A percentile compares a stretch with the other conserved stretches of the same genome.
Conservation (phyloP, 2,797 vertebrate genomes). For the Gymnoscopelus microlampas region DNA sequence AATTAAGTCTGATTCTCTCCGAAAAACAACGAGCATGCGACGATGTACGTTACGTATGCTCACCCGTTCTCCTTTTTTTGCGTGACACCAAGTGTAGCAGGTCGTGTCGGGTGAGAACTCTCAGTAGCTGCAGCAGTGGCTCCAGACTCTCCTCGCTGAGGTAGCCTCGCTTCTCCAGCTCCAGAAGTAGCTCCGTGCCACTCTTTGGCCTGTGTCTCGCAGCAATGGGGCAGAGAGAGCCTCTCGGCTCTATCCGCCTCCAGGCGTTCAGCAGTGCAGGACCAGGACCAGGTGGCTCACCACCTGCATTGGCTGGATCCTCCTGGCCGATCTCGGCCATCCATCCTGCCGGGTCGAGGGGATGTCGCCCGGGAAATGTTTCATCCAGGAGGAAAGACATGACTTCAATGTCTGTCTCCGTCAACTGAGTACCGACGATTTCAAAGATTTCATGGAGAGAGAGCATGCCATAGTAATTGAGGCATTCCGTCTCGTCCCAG, state of each 20-base stretch:
- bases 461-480: slow-evolving; percentile 90
- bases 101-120: slow-evolving; percentile 90
- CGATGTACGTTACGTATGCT: slow-evolving; percentile 25
- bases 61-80: slow-evolving; percentile 88
- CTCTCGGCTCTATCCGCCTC: slow-evolving; percentile 64
- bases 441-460: slow-evolving; percentile 91
- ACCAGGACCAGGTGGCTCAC: slow-evolving; percentile 50
- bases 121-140: slow-evolving; percentile 86
- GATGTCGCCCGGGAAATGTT: slow-evolving; percentile 76
- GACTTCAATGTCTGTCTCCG: slow-evolving; percentile 86
- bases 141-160: slow-evolving; percentile 86
- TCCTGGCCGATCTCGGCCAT: slow-evolving; percentile 62
- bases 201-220: slow-evolving; percentile 76
- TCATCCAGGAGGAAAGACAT: slow-evolving; percentile 90
- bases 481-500: slow-evolving; percentile 91
- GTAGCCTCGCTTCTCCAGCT: slow-evolving; percentile 87
- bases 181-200: slow-evolving; percentile 86
- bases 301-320: slow-evolving; percentile 46
- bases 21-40: slow-evolving; percentile 70
- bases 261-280: slow-evolving; percentile 77
- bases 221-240: slow-evolving; percentile 40
- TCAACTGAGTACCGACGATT: slow-evolving; percentile 90
- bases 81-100: slow-evolving; percentile 87
- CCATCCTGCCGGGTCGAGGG: slow-evolving; percentile 83
- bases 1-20: slow-evolving; percentile 77